Base-by-base conservation (phyloP, 2,888 invertebrate genomes). In the Cerceris rybyensis region DNA sequence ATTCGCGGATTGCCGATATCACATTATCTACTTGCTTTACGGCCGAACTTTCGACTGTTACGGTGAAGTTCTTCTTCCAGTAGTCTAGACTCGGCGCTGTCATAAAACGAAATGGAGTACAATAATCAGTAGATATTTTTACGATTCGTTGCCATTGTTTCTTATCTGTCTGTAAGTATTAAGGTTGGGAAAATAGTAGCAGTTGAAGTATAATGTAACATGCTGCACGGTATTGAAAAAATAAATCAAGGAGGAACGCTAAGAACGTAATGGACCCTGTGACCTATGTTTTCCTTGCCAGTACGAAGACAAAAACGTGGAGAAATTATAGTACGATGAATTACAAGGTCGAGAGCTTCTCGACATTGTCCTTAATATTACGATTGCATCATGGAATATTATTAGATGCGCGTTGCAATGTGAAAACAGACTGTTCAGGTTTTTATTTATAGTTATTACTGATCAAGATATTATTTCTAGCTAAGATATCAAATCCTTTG, bases 391-490 rank as follows among this genome's bases (percentile, higher is more conserved):
- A 43, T 13, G 9, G 46, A 57, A 46, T 80, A 80, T 81, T 81
- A 81, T 73, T 81, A 70, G 69, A 70, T 58, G 65, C 75, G 70
- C 69, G 74, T 73, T 76, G 70, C 61, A 61, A 58, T 70, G 72
- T 74, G 52, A 52, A 58, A 61, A 55, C 57, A 50, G 61, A 59
- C 42, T 55, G 49, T 28, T 28, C 28, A 42, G 14, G 46, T 28
- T 52, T 75, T 68, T 78, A 78, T 82, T 75, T 73, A 78, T 75
- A 80, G 78, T 80, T 76, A 81, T 81, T 82, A 81, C 70, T 52
- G 67, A 76, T n/a, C n/a, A n/a, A n/a, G n/a, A n/a, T n/a, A n/a
- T n/a, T n/a, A 83, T 81, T 79, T 71, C 78, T 42, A 60, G 60
- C 49, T 64, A 63, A 70, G 75, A 74, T 57, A 75, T 16, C 7